Conservation (phyloP, 2,113 vertebrate species). For the Taurulus bubalis region DNA sequence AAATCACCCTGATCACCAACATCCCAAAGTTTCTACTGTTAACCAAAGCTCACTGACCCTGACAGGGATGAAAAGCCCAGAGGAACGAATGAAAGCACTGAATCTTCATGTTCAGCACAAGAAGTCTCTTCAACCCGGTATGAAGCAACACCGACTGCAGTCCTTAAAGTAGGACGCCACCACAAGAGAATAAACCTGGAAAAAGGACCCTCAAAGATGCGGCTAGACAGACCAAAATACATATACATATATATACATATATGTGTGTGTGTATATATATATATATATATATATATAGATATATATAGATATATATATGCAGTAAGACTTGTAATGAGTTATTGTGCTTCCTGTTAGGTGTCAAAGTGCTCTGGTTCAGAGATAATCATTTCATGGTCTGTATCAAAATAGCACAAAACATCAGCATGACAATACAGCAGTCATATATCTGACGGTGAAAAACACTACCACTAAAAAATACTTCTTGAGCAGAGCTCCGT, state of each 20-base stretch:
- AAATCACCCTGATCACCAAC: not conserved
- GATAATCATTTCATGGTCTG: not conserved
- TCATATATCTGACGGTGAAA: not conserved
- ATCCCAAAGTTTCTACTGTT: not conserved
- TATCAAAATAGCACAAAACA: conserved; percentile 31
- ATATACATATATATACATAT: not conserved
- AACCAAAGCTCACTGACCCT: conserved; percentile 25
- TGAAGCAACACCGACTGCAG: not conserved
- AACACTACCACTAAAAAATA: conserved; percentile 21
- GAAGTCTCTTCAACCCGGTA: not conserved
- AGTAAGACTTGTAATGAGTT: conserved; percentile 1
- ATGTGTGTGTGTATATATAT: not conserved
- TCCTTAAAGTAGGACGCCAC: not conserved
- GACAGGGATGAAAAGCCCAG: not conserved
- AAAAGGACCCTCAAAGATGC: not conserved
- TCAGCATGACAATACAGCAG: conserved; percentile 14
- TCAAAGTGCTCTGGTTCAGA: not conserved
- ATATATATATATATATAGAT: not conserved
- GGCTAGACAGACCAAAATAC: not conserved
- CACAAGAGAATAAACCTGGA: not conserved
- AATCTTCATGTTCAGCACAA: not conserved
- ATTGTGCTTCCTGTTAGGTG: not conserved
- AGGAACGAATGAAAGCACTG: not conserved
- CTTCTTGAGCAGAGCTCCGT: conserved; percentile 13
- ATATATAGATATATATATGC: not conserved